phyloP scores from a whole-genome alignment of 2,113 vertebrate genomes.

The Triplophysa dalaica region DNA sequence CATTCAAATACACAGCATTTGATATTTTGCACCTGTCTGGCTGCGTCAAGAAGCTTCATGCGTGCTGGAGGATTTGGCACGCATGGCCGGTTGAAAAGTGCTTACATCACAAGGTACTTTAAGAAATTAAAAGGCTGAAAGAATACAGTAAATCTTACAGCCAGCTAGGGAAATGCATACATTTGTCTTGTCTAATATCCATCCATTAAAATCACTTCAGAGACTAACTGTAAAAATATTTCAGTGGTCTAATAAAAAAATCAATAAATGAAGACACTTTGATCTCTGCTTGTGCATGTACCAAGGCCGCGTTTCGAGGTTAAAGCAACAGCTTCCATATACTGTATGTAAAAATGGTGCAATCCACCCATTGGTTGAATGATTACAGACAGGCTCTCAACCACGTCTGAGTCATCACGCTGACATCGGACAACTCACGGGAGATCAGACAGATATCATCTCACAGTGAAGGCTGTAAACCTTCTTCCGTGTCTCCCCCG shows the following conservation, averaged over 20 bases:
- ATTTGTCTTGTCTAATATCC: conserved; percentile 60
- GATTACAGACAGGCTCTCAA: conserved; percentile 12
- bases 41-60: conserved; percentile 23
- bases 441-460: conserved; percentile 28
- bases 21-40: conserved; percentile 43
- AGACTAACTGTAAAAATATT: conserved; percentile 41
- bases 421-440: conserved; percentile 3
- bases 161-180: conserved; percentile 43
- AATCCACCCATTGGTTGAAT: background rate
- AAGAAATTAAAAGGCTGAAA: conserved; percentile 61
- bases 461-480: conserved; percentile 24
- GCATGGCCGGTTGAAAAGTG: conserved; percentile 33
- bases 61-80: conserved; percentile 42
- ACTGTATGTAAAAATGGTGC: background rate
- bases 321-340: background rate
- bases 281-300: background rate
- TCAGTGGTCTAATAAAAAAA: background rate
- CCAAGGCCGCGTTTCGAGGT: background rate
- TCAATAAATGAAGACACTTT: background rate
- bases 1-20: conserved; percentile 6
- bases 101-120: conserved; percentile 63
- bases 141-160: conserved; percentile 58
- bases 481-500: background rate
- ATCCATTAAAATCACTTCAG: conserved; percentile 59
- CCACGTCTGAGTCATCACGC: conserved; percentile 18